Base-by-base conservation (phyloP, 2,797 vertebrate genomes). In the Sparidentex hasta region DNA sequence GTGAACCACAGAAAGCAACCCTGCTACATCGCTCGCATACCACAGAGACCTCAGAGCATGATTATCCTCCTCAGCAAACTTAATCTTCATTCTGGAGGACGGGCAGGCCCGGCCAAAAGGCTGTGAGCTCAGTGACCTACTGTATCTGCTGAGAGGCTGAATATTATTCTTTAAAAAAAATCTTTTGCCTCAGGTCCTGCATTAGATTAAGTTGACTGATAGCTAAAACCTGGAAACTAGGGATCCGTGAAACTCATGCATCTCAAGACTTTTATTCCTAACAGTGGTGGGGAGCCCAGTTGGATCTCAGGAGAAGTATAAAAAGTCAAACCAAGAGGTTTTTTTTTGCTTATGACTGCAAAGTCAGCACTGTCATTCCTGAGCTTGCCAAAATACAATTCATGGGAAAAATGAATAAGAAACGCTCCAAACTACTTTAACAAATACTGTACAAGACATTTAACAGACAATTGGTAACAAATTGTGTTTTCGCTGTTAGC, bases 11-110 rank as follows among this genome's bases (percentile, higher is more conserved):
- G 77, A 85, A 74, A 71, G 71, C 76, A 56, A 48, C 65, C 66
- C 74, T 73, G 84, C 76, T 74, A 84, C 85, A 88, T 87, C 56
- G 78, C 85, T 82, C 46, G 78, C 88, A 90, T 87, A 88, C 88
- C 91, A 74, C 86, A 82, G 84, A 88, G 81, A 91, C 87, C 87
- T 86, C 16, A 72, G 81, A 88, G 85, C 83, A 75, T 85, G 90
- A 92, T 90, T 88, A 88, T 89, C 87, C 88, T 90, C 76, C 83
- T 88, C 86, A 77, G 87, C 82, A 82, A 92, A 91, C 88, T 86
- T 92, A 88, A 93, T 93, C 92, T 93, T 91, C 85, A 89, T 89
- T 92, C 80, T 83, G 66, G 80, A 81, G 86, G 90, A 93, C 21
- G 6, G 78, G 76, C 57, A 17, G 68, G 76, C 80, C 69, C 71